These are phyloP conservation scores for Mus musculus DNA, from an alignment of 2,113 vertebrate genomes.

Conservation along the genomic window GRCm39 chr2:43675501-43676000, in stretches of 20 bases:
- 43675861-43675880: constrained; percentile 86
- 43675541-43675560: constrained; percentile 15
- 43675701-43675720: constrained; percentile 74
- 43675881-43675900: constrained; percentile 75
- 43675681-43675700: neutral
- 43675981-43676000: constrained; percentile 89
- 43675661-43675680: neutral
- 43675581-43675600: constrained; percentile 36
- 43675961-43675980: constrained; percentile 86
- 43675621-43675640: neutral
- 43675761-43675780: constrained; percentile 65
- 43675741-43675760: constrained; percentile 42
- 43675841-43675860: constrained; percentile 86
- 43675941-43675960: constrained; percentile 80
- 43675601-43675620: neutral
- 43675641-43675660: constrained; percentile 48
- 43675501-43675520: constrained; percentile 65
- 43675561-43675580: constrained; percentile 58
- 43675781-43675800: constrained; percentile 46
- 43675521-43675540: constrained; percentile 54
- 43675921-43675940: constrained; percentile 73
- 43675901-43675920: constrained; percentile 83
- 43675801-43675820: constrained; percentile 82
- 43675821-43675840: constrained; percentile 87
- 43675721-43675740: constrained; percentile 82